phyloP scores from a whole-genome alignment of 2,113 vertebrate species.

The Apeltes quadracus region DNA sequence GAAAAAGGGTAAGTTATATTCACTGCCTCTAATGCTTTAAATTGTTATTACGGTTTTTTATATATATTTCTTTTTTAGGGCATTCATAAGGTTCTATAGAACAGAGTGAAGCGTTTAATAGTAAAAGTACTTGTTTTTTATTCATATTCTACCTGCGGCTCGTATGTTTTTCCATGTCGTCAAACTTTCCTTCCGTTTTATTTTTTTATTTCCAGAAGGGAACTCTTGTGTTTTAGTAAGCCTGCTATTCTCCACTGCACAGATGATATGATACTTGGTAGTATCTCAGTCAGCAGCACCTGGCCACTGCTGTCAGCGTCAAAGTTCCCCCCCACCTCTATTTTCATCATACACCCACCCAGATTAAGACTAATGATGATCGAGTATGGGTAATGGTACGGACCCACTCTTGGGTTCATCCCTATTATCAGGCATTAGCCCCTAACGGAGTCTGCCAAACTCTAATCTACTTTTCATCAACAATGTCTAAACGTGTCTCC shows the following conservation, averaged over 20 bases:
- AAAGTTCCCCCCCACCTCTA: background rate
- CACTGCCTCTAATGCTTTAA: background rate
- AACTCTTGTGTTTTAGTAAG: background rate
- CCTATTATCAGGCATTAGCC: slow-evolving; percentile 46
- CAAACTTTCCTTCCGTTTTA: background rate
- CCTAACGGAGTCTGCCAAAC: slow-evolving; percentile 29
- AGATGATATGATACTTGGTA: background rate
- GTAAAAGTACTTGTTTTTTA: background rate
- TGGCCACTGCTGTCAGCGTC: slow-evolving; percentile 5
- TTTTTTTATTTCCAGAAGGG: background rate
- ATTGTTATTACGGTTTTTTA: background rate
- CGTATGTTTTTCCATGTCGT: background rate
- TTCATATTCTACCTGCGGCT: background rate
- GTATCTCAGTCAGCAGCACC: background rate
- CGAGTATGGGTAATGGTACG: slow-evolving; percentile 30
- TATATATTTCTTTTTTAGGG: background rate
- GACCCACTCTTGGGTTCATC: slow-evolving; percentile 29
- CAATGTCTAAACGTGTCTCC: background rate
- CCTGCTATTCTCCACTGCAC: background rate
- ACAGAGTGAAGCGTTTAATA: background rate
- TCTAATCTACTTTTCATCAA: slow-evolving; percentile 33
- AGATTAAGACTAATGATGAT: slow-evolving; percentile 36
- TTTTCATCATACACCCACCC: slow-evolving; percentile 16
- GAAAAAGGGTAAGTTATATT: too few relatives aligned
- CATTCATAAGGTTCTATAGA: background rate